Conservation (phyloP, 2,888 invertebrate species). For the Pediacus dermestoides region DNA sequence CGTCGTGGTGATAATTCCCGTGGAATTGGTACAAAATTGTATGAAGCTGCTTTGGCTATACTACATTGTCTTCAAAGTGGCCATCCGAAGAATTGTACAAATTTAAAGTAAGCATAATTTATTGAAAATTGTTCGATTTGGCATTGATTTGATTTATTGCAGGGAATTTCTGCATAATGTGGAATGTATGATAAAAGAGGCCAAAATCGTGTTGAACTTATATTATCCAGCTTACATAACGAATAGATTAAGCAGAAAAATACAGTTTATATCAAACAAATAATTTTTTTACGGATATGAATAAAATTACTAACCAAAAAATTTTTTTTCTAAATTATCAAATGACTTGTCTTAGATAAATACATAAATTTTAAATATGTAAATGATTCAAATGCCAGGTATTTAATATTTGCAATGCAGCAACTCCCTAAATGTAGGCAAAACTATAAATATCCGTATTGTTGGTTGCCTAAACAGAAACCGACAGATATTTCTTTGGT, state of each 20-base stretch:
- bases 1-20: slow-evolving; percentile 36
- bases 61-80: slow-evolving; percentile 38
- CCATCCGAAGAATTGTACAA: slow-evolving; percentile 36
- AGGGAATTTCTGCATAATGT: slow-evolving; percentile 39
- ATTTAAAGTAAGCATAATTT: slow-evolving; percentile 34
- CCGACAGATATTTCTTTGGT: no score
- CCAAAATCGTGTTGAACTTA: slow-evolving; percentile 38
- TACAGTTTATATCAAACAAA: slow-evolving; percentile 40
- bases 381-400: no score
- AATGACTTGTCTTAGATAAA: no score
- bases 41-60: slow-evolving; percentile 39
- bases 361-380: no score
- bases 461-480: no score
- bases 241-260: slow-evolving; percentile 38
- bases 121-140: slow-evolving; percentile 5
- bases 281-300: slow-evolving; percentile 31
- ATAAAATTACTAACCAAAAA: slow-evolving; percentile 7
- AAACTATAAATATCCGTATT: no score
- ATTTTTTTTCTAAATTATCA: no score
- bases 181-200: slow-evolving; percentile 38
- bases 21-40: slow-evolving; percentile 37
- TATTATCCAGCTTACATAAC: slow-evolving; percentile 41
- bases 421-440: no score
- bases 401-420: no score
- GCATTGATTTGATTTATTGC: slow-evolving; percentile 9